Percentiles rank a stretch among this genome's conserved stretches.
Conservation (phyloP, 2,113 vertebrate species). For the Furnarius figulus region DNA sequence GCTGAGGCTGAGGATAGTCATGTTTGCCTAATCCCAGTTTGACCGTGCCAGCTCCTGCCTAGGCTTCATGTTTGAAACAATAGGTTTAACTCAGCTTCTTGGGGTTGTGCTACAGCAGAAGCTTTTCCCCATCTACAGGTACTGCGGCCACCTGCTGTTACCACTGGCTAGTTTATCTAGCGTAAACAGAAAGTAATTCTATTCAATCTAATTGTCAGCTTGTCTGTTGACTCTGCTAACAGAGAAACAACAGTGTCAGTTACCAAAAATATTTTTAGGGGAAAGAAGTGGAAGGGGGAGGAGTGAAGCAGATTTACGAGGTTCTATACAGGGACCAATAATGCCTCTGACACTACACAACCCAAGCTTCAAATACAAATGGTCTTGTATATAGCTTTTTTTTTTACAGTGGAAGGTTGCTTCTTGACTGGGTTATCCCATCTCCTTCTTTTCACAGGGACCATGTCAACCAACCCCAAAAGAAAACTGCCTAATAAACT, state of each 20-base stretch:
- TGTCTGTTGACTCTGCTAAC: background rate
- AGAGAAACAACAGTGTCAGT: background rate
- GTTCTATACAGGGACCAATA: background rate
- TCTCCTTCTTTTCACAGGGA: background rate
- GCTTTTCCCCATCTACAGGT: background rate
- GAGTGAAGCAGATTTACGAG: background rate
- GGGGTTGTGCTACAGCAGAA: background rate
- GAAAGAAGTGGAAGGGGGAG: background rate
- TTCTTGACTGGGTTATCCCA: background rate
- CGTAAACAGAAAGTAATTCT: slow-evolving; percentile 51
- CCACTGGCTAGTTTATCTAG: slow-evolving; percentile 27
- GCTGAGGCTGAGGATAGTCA: background rate
- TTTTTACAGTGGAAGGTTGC: background rate
- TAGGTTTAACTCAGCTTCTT: background rate
- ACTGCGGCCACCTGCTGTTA: slow-evolving; percentile 15
- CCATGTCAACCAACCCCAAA: background rate
- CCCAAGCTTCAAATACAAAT: background rate
- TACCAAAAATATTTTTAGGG: slow-evolving; percentile 13
- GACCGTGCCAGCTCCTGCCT: background rate
- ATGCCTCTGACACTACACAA: background rate
- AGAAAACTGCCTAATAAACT: background rate
- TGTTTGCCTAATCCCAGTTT: background rate
- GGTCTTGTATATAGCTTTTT: background rate
- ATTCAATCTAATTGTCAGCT: slow-evolving; percentile 18
- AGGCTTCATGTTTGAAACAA: background rate